A percentile compares a stretch with the other conserved stretches of the same genome.
Conservation (phyloP, 2,888 invertebrate genomes). For the Julus scandinavius region DNA sequence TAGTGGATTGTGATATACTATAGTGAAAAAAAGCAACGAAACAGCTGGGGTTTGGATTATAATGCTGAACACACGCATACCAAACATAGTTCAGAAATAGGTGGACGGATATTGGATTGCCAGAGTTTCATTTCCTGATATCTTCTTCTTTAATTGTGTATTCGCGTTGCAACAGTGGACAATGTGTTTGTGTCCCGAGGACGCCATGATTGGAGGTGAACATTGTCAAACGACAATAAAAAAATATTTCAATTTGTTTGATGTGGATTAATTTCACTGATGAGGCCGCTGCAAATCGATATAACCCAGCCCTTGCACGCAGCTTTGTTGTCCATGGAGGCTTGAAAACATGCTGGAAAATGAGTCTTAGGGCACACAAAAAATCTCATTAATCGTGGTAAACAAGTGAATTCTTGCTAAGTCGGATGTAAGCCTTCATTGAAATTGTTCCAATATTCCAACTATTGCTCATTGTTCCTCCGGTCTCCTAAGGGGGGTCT, state of each 20-base stretch:
- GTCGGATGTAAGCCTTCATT: background rate
- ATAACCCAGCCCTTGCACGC: background rate
- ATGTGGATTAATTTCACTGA: background rate
- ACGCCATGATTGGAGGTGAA: background rate
- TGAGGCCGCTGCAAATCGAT: background rate
- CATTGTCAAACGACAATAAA: background rate
- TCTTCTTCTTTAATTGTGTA: background rate
- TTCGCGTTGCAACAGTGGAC: background rate
- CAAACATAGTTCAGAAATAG: constrained; percentile 1
- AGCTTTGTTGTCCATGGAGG: background rate
- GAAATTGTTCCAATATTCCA: constrained; percentile 18
- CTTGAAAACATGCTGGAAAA: background rate
- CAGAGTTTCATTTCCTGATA: background rate
- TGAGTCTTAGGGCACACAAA: background rate
- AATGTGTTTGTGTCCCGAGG: background rate
- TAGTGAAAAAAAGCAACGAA: background rate
- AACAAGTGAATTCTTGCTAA: constrained; percentile 9
- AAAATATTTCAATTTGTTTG: constrained; percentile 12
- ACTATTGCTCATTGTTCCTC: background rate
- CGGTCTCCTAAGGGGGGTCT: background rate
- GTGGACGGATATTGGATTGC: constrained; percentile 9
- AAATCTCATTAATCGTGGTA: constrained; percentile 5
- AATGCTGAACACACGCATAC: background rate
- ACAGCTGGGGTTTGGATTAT: background rate
- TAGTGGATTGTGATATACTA: background rate